Conservation (phyloP, 2,888 invertebrate species). For the Sicus ferrugineus region DNA sequence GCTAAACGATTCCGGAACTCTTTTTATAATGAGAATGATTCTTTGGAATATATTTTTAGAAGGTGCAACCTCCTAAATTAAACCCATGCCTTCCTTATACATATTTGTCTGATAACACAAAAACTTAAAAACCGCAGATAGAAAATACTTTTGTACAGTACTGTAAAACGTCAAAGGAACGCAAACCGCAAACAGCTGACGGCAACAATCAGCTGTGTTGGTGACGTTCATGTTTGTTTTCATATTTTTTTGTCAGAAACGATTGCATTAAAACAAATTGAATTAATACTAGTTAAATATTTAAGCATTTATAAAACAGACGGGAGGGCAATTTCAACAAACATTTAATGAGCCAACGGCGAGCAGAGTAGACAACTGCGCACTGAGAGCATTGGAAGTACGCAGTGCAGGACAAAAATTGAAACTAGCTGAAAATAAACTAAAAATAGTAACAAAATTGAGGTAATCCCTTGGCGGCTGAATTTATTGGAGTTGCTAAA, state of each 20-base stretch:
- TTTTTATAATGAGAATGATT: no score
- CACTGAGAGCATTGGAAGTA: background rate
- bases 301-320: slow-evolving; percentile 25
- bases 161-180: slow-evolving; percentile 19
- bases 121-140: no score
- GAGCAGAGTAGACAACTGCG: background rate
- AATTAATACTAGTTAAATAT: slow-evolving; percentile 32
- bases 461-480: background rate
- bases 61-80: no score
- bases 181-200: slow-evolving; percentile 9
- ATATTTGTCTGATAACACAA: no score
- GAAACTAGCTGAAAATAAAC: background rate
- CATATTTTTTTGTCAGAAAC: slow-evolving; percentile 12
- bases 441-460: background rate
- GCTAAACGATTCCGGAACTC: no score
- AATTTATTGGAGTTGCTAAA: background rate
- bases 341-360: slow-evolving; percentile 8
- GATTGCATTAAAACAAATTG: slow-evolving; percentile 6
- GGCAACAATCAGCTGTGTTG: slow-evolving; percentile 25
- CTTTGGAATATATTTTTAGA: no score
- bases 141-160: background rate
- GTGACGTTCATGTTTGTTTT: slow-evolving; percentile 15
- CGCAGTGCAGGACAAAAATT: background rate
- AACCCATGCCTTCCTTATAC: no score
- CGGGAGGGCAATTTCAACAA: slow-evolving; percentile 1